These are phyloP conservation scores for Hippocampus mohnikei DNA, from an alignment of 2,113 vertebrate genomes.

Conservation along the genomic window DNA sequence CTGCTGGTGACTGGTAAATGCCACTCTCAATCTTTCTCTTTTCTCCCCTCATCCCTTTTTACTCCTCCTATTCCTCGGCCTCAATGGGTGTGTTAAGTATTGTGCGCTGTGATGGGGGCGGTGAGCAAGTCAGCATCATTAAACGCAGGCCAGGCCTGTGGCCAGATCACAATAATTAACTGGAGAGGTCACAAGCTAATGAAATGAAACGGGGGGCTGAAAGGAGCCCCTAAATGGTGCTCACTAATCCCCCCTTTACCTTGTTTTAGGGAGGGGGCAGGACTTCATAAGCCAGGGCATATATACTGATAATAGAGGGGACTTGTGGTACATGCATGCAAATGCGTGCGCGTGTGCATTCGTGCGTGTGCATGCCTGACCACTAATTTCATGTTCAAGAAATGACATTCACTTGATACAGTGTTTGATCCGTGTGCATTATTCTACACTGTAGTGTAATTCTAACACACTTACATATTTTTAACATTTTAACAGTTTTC, in stretches of 20 bases:
- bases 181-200: conserved; percentile 80
- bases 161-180: conserved; percentile 82
- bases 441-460: not conserved
- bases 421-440: not conserved
- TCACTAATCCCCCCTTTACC: conserved; percentile 74
- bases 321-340: conserved; percentile 30
- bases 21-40: conserved; percentile 68
- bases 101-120: conserved; percentile 68
- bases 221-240: conserved; percentile 67
- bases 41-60: conserved; percentile 62
- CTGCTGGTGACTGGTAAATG: conserved; percentile 68
- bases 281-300: conserved; percentile 47
- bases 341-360: conserved; percentile 20
- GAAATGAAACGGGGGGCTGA: conserved; percentile 72
- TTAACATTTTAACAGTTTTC: too few species aligned
- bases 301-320: conserved; percentile 53
- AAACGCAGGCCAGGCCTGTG: conserved; percentile 73
- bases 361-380: conserved; percentile 2
- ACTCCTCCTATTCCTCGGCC: conserved; percentile 52
- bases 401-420: not conserved
- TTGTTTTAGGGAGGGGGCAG: conserved; percentile 67
- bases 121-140: conserved; percentile 74
- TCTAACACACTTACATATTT: too few species aligned
- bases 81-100: conserved; percentile 76
- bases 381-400: not conserved